These are phyloP conservation scores for Hipparchia semele DNA, from an alignment of 2,888 invertebrate genomes.

Conservation along the genomic window DNA sequence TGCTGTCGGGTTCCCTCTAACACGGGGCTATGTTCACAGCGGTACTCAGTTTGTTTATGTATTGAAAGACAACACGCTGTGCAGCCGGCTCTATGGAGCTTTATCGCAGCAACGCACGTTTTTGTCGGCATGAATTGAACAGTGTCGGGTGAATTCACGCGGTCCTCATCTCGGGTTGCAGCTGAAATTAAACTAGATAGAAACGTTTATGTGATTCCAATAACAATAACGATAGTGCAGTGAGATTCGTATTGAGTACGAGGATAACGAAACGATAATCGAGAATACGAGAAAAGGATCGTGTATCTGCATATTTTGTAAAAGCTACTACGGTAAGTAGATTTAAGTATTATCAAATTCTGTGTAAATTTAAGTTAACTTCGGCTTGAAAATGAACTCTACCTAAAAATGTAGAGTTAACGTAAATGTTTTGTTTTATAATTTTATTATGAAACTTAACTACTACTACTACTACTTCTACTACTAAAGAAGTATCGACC, in stretches of 20 bases:
- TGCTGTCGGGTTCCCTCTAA: conserved; percentile 43
- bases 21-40: conserved; percentile 73
- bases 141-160: conserved; percentile 47
- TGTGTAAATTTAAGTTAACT: not conserved
- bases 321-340: conserved; percentile 13
- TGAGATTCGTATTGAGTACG: conserved; percentile 50
- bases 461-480: too few species aligned
- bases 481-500: too few species aligned
- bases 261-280: conserved; percentile 21
- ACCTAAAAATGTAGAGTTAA: not conserved
- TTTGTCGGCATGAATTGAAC: conserved; percentile 68
- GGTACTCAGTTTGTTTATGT: conserved; percentile 78
- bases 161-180: conserved; percentile 29
- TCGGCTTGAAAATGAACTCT: not conserved
- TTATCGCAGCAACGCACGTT: conserved; percentile 52
- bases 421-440: not conserved
- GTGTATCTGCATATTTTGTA: conserved; percentile 1
- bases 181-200: conserved; percentile 31
- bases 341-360: not conserved
- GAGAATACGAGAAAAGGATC: conserved; percentile 24
- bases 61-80: conserved; percentile 80
- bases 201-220: conserved; percentile 30
- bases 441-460: too few species aligned
- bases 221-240: conserved; percentile 51
- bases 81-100: conserved; percentile 70